These are phyloP conservation scores for Pseudanteris insignis DNA, from an alignment of 2,888 invertebrate species.

Conservation along the genomic window DNA sequence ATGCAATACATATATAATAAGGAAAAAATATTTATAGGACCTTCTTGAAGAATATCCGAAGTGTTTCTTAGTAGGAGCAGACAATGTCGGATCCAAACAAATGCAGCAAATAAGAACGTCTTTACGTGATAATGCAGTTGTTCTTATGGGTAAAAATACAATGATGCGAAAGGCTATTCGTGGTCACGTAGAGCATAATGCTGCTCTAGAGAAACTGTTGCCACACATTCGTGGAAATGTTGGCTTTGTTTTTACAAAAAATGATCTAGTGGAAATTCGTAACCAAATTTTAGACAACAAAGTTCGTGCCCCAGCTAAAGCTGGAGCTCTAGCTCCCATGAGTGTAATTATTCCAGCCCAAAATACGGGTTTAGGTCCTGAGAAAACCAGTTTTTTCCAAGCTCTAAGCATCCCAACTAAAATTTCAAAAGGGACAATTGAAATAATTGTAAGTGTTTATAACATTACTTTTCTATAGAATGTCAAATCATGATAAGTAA, in stretches of 20 bases:
- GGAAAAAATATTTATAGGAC: constrained; percentile 79
- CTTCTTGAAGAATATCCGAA: constrained; percentile 97
- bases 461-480: too few relatives aligned
- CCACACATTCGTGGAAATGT: constrained; percentile 98
- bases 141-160: constrained; percentile 99
- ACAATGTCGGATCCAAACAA: constrained; percentile 99
- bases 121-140: constrained; percentile 86
- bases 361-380: constrained; percentile 97
- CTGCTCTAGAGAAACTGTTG: constrained; percentile 89
- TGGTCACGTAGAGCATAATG: constrained; percentile 94
- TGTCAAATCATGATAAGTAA: too few relatives aligned
- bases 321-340: constrained; percentile 95
- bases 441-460: constrained; percentile 89
- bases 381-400: constrained; percentile 99
- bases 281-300: constrained; percentile 95
- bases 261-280: constrained; percentile 90
- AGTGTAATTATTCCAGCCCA: constrained; percentile 98
- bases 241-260: constrained; percentile 98
- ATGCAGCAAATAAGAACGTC: constrained; percentile 99
- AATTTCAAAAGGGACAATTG: constrained; percentile 99
- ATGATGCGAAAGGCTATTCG: constrained; percentile 99
- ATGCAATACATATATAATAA: too few relatives aligned
- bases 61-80: constrained; percentile 99
- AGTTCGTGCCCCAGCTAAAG: constrained; percentile 96
- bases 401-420: constrained; percentile 99